These are phyloP conservation scores for Polyergus mexicanus DNA, from an alignment of 1,140 invertebrate species.

Conservation along the genomic window DNA sequence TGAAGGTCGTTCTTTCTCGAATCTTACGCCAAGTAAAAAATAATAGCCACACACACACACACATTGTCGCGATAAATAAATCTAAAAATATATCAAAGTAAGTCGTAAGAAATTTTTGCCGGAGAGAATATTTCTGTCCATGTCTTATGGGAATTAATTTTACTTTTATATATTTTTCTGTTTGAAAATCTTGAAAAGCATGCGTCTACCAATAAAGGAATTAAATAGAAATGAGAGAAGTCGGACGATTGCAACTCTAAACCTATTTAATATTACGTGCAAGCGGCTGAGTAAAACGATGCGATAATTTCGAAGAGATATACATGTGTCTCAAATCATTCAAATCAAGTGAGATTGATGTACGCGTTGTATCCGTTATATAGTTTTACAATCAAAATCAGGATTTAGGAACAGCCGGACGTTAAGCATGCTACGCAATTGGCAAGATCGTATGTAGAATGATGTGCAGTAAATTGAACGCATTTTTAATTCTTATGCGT, in stretches of 20 bases:
- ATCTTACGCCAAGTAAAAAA: constrained; percentile 51
- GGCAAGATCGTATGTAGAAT: constrained; percentile 68
- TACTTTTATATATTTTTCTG: not conserved
- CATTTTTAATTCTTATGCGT: constrained; percentile 53
- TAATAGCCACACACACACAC: not conserved
- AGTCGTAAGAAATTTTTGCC: constrained; percentile 28
- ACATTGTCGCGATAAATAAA: constrained; percentile 45
- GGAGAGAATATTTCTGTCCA: not conserved
- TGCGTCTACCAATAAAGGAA: not conserved
- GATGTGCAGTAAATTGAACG: constrained; percentile 65
- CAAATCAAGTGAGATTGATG: constrained; percentile 8
- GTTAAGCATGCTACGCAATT: constrained; percentile 67
- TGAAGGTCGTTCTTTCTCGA: constrained; percentile 62
- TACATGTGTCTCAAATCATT: constrained; percentile 18
- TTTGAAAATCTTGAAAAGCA: not conserved
- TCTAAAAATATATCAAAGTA: constrained; percentile 15
- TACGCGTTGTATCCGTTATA: not conserved
- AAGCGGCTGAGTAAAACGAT: not conserved
- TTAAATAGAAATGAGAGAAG: not conserved
- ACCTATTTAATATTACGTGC: not conserved
- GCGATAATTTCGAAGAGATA: not conserved
- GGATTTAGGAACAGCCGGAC: constrained; percentile 68
- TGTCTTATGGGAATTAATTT: not conserved
- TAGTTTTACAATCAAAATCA: constrained; percentile 63
- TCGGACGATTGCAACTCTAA: not conserved